Evolutionary conservation across 2,113 vertebrate genomes (phyloP).

Genomic region (Danionella cerebrum): DNA sequence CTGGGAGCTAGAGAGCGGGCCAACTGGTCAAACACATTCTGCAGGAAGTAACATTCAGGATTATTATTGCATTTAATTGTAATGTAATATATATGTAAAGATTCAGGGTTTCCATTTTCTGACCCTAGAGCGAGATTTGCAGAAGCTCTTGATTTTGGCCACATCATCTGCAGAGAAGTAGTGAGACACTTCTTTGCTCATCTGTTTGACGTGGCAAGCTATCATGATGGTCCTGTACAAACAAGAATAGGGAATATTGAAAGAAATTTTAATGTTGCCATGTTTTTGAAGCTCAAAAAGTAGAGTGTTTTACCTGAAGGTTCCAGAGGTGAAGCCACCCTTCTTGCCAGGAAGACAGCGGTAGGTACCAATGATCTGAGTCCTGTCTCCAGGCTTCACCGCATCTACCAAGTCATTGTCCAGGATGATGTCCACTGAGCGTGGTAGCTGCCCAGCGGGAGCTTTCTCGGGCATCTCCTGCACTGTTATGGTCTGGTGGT

Average conservation of each 20-base stretch:
- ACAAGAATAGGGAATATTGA: background rate
- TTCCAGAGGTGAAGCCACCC: constrained; percentile 89
- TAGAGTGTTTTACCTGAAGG: constrained; percentile 87
- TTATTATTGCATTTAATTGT: too few species aligned
- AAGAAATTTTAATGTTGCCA: too few species aligned
- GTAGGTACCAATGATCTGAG: constrained; percentile 89
- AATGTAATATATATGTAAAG: too few species aligned
- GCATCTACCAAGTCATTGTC: constrained; percentile 90
- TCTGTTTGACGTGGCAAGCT: constrained; percentile 84
- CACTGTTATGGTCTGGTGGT: constrained; percentile 92
- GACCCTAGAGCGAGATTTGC: constrained; percentile 76
- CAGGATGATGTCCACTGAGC: constrained; percentile 88
- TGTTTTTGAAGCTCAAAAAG: too few species aligned
- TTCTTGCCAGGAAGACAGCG: constrained; percentile 93
- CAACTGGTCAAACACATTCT: constrained; percentile 79
- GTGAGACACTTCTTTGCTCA: constrained; percentile 82
- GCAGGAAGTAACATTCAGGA: background rate
- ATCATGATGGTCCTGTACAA: constrained; percentile 85
- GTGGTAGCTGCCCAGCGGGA: constrained; percentile 91
- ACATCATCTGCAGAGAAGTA: constrained; percentile 80
- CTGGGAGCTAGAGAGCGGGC: constrained; percentile 85
- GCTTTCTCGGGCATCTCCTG: constrained; percentile 99
- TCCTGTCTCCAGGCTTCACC: constrained; percentile 86
- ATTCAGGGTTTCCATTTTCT: background rate
- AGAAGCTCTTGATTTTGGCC: constrained; percentile 91